A percentile compares a stretch with the other conserved stretches of the same genome.
These are phyloP conservation scores for Brachyhypopomus occidentalis DNA, from an alignment of 2,113 vertebrate species.

Conservation along the genomic window DNA sequence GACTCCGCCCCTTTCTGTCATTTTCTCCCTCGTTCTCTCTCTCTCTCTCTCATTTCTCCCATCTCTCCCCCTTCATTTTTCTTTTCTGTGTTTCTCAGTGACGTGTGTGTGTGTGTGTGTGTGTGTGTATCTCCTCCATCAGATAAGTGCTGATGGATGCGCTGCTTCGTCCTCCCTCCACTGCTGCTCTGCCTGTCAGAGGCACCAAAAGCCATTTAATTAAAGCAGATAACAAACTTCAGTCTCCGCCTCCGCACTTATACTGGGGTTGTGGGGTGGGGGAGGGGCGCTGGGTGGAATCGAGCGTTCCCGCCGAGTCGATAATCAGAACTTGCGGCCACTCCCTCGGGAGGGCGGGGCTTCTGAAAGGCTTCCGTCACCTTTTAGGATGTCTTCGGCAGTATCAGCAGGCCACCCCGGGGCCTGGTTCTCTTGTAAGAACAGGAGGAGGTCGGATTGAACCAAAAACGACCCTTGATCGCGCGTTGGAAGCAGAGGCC, in stretches of 20 bases:
- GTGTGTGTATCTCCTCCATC: background rate
- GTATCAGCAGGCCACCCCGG: too few relatives aligned
- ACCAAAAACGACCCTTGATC: too few relatives aligned
- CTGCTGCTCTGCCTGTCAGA: constrained; percentile 18
- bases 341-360: too few relatives aligned
- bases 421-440: too few relatives aligned
- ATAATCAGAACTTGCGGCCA: constrained; percentile 3
- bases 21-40: too few relatives aligned
- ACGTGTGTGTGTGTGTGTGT: background rate
- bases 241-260: constrained; percentile 6
- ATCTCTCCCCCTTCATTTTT: too few relatives aligned
- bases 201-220: constrained; percentile 41
- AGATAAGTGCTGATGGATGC: constrained; percentile 30
- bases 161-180: constrained; percentile 14
- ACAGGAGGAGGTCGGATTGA: too few relatives aligned
- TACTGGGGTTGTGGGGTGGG: background rate
- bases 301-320: constrained; percentile 22
- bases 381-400: too few relatives aligned
- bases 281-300: background rate
- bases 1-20: too few relatives aligned
- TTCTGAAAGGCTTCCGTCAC: too few relatives aligned
- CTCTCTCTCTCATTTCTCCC: too few relatives aligned
- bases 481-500: too few relatives aligned
- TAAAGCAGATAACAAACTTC: constrained; percentile 45
- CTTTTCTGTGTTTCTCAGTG: background rate